Evolutionary conservation across 2,113 vertebrate genomes (phyloP).

Genomic region (Noturus placidus): DNA sequence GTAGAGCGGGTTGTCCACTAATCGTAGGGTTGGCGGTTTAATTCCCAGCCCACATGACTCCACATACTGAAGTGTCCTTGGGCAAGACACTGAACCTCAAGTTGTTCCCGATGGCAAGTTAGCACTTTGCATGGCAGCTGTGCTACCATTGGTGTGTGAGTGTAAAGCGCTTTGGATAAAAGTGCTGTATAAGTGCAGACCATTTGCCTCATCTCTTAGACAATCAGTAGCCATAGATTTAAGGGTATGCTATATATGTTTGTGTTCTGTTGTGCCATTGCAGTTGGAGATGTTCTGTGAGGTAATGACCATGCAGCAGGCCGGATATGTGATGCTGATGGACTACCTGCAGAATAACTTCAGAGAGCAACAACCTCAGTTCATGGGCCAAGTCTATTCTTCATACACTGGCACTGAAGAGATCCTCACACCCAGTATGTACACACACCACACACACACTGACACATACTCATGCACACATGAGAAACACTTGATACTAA

Average conservation of each 20-base stretch:
- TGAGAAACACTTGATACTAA: not conserved
- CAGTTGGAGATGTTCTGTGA: constrained; percentile 94
- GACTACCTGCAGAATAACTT: constrained; percentile 98
- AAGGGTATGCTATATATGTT: constrained; percentile 1
- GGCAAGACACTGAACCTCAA: too few species aligned
- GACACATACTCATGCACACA: constrained; percentile 10
- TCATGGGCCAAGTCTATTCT: constrained; percentile 91
- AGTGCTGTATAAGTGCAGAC: too few species aligned
- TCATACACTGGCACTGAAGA: constrained; percentile 94
- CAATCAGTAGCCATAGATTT: not conserved
- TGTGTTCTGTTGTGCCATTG: constrained; percentile 39
- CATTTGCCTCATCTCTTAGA: not conserved
- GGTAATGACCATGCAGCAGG: constrained; percentile 98
- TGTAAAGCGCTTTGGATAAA: too few species aligned
- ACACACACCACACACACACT: constrained; percentile 16
- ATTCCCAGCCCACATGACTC: too few species aligned
- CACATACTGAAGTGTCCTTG: too few species aligned
- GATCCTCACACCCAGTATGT: constrained; percentile 84
- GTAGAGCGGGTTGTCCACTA: too few species aligned
- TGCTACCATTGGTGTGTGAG: too few species aligned
- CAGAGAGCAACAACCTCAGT: constrained; percentile 86
- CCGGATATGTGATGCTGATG: constrained; percentile 96
- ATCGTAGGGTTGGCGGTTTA: too few species aligned
- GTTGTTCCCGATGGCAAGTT: too few species aligned
- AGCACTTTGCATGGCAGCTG: too few species aligned